These are phyloP conservation scores for Candoia aspera DNA, from an alignment of 2,113 vertebrate genomes.

Conservation along the genomic window DNA sequence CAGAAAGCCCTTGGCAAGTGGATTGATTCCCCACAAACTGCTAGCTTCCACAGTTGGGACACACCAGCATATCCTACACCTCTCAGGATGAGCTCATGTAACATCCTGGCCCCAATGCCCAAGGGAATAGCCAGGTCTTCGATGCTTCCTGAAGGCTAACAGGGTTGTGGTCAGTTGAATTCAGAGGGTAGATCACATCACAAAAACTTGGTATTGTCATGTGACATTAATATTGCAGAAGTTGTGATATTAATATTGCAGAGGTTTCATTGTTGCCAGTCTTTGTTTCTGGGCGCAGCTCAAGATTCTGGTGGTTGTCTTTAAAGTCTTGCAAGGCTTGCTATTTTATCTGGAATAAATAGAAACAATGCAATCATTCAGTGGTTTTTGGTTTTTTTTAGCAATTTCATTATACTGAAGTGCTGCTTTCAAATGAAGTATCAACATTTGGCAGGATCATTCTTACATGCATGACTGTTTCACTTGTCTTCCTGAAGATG, in stretches of 20 bases:
- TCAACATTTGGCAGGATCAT: background rate
- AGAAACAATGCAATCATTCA: background rate
- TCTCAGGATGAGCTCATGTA: too few relatives aligned
- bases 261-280: background rate
- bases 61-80: too few relatives aligned
- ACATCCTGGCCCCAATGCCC: too few relatives aligned
- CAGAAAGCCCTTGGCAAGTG: too few relatives aligned
- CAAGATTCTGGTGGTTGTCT: background rate
- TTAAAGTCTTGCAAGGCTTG: background rate
- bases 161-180: too few relatives aligned
- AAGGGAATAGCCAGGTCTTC: too few relatives aligned
- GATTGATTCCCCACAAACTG: too few relatives aligned
- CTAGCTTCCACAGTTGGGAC: too few relatives aligned
- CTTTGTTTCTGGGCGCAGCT: background rate
- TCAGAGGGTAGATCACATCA: too few relatives aligned
- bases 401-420: background rate
- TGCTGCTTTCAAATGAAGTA: background rate
- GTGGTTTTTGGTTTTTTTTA: background rate
- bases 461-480: background rate
- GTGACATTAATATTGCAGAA: background rate
- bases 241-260: background rate
- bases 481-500: background rate
- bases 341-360: background rate
- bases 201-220: background rate
- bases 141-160: too few relatives aligned